phyloP scores from a whole-genome alignment of 1,140 invertebrate genomes.

The Euborellia annulipes region DNA sequence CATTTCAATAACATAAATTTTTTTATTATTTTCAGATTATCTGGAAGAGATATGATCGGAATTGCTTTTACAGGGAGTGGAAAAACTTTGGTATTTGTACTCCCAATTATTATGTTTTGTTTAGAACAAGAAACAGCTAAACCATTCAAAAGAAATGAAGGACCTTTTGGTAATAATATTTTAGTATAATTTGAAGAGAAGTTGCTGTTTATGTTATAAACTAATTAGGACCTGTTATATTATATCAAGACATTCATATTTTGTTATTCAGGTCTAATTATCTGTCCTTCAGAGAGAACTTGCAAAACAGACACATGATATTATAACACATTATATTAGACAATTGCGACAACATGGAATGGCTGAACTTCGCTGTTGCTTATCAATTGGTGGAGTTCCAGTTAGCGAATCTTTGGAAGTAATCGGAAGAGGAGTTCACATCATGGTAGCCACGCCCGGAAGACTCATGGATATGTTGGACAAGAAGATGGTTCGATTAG shows the following conservation, averaged over 20 bases:
- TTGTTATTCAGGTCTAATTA: slow-evolving; percentile 52
- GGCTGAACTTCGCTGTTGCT: no score
- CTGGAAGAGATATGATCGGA: slow-evolving; percentile 94
- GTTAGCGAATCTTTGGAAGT: slow-evolving; percentile 83
- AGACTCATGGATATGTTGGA: slow-evolving; percentile 96
- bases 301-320: slow-evolving; percentile 31
- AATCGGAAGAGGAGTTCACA: slow-evolving; percentile 88
- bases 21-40: slow-evolving; percentile 57
- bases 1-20: no score
- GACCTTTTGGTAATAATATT: no score
- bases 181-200: no score
- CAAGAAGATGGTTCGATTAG: slow-evolving; percentile 89
- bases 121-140: slow-evolving; percentile 88
- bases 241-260: no score
- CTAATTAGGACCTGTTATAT: no score
- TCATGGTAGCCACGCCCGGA: slow-evolving; percentile 97
- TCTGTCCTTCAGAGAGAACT: slow-evolving; percentile 96
- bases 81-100: slow-evolving; percentile 93
- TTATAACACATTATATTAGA: no score
- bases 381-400: slow-evolving; percentile 52
- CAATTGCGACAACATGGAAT: no score
- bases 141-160: slow-evolving; percentile 84
- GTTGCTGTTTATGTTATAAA: no score
- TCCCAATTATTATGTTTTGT: slow-evolving; percentile 96
- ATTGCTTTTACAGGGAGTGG: slow-evolving; percentile 98